Evolutionary conservation across 2,888 invertebrate species (phyloP).

Genomic region (Philereme transversata): DNA sequence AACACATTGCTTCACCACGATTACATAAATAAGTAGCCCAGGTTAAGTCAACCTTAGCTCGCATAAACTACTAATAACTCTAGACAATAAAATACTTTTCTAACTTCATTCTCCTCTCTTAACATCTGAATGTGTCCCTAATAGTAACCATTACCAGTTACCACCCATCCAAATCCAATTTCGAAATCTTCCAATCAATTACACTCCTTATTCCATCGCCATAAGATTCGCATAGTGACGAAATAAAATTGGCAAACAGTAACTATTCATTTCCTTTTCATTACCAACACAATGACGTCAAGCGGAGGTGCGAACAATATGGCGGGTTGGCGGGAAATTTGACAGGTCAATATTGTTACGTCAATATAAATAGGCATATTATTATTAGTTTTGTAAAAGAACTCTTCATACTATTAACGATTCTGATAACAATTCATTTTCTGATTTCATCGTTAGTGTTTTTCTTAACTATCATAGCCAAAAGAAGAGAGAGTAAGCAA

Average conservation of each 20-base stretch:
- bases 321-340: conserved; percentile 68
- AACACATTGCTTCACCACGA: too few species aligned
- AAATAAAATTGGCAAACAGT: conserved; percentile 48
- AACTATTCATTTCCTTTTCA: conserved; percentile 79
- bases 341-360: conserved; percentile 58
- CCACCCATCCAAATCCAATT: conserved; percentile 30
- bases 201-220: conserved; percentile 33
- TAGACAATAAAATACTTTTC: conserved; percentile 45
- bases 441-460: too few species aligned
- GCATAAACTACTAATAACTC: too few species aligned
- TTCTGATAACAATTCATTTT: too few species aligned
- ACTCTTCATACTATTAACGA: too few species aligned
- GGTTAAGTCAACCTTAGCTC: too few species aligned
- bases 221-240: conserved; percentile 34
- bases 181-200: conserved; percentile 31
- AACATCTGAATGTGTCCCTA: conserved; percentile 32
- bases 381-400: too few species aligned
- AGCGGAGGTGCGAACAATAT: conserved; percentile 68
- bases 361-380: not conserved
- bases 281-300: conserved; percentile 73
- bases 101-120: conserved; percentile 44
- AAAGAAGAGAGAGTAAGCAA: too few species aligned
- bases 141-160: conserved; percentile 38
- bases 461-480: too few species aligned
- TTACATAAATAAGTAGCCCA: too few species aligned